Conservation (phyloP, 2,113 vertebrate genomes). For the Boulengeromyrus knoepffleri region DNA sequence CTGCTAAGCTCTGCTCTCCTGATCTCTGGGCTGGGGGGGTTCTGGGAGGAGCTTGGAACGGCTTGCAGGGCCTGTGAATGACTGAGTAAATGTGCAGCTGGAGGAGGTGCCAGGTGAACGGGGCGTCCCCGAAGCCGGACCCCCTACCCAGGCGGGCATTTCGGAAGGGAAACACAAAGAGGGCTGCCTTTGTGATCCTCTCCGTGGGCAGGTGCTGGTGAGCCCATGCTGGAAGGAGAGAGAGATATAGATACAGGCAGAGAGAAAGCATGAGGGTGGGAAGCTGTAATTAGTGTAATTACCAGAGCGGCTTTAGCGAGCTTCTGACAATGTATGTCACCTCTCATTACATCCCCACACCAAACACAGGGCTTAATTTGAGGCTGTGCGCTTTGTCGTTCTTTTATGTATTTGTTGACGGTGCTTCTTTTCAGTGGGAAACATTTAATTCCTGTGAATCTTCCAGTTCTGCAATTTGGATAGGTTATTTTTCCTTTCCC, state of each 20-base stretch:
- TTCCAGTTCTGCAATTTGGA: slow-evolving; percentile 9
- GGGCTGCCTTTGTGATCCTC: background rate
- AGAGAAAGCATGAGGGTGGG: slow-evolving; percentile 36
- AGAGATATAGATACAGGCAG: slow-evolving; percentile 27
- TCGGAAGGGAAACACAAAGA: background rate
- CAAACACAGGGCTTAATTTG: slow-evolving; percentile 55
- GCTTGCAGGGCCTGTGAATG: slow-evolving; percentile 49
- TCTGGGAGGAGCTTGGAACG: background rate
- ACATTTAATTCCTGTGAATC: background rate
- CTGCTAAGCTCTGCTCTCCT: background rate
- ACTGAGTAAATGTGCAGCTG: slow-evolving; percentile 60
- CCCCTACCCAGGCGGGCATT: background rate
- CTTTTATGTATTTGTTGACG: slow-evolving; percentile 19
- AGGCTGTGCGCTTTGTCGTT: slow-evolving; percentile 35
- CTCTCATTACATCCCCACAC: slow-evolving; percentile 61
- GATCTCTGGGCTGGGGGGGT: background rate
- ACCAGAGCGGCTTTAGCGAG: slow-evolving; percentile 55
- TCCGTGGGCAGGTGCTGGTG: slow-evolving; percentile 13
- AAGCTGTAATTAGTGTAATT: slow-evolving; percentile 65
- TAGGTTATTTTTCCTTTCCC: background rate
- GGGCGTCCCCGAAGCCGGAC: background rate
- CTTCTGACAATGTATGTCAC: slow-evolving; percentile 65
- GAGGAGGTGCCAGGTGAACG: slow-evolving; percentile 30
- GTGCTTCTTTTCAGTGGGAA: slow-evolving; percentile 42
- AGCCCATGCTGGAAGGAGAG: slow-evolving; percentile 11